Conservation (phyloP, 1,140 invertebrate genomes). For the Hetaerina americana region DNA sequence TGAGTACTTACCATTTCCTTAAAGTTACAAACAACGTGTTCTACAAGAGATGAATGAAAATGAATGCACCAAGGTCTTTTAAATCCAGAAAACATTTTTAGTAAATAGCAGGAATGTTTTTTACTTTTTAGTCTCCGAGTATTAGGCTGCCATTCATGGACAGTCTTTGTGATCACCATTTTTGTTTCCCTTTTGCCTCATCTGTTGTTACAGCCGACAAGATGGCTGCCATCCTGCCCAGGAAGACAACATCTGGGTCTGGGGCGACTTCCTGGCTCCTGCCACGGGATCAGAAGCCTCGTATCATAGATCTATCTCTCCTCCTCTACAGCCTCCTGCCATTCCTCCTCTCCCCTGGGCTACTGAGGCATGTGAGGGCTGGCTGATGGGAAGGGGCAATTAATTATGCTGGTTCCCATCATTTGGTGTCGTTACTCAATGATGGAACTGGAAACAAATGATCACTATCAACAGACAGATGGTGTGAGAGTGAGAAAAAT, state of each 20-base stretch:
- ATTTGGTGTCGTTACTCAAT: not conserved
- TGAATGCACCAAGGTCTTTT: no score
- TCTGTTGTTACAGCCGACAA: not conserved
- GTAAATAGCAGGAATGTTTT: no score
- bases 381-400: not conserved
- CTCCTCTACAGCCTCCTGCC: not conserved
- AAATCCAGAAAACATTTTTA: no score
- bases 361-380: not conserved
- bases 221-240: not conserved
- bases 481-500: not conserved
- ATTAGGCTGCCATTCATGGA: no score
- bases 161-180: not conserved
- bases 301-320: not conserved
- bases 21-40: no score
- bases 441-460: not conserved
- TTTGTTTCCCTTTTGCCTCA: not conserved
- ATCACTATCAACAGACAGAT: not conserved
- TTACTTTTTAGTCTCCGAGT: no score
- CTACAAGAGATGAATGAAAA: no score
- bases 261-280: not conserved
- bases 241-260: not conserved
- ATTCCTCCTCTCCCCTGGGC: not conserved
- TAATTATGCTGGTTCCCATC: not conserved
- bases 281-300: not conserved
- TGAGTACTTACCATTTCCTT: no score